Conservation (phyloP, 2,113 vertebrate genomes). For the Grammomys surdaster region DNA sequence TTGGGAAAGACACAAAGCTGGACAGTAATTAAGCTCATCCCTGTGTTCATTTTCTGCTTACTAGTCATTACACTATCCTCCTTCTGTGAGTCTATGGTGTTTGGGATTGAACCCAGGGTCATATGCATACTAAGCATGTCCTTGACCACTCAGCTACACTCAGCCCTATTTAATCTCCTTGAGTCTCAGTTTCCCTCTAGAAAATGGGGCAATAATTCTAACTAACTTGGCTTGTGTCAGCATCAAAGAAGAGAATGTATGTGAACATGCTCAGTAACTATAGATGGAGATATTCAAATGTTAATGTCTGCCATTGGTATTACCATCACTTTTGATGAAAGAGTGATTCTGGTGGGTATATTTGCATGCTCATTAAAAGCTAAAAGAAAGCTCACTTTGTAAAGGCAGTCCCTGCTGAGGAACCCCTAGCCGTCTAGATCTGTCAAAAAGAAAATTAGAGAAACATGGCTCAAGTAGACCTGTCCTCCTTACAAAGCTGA, state of each 20-base stretch:
- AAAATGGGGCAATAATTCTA: not conserved
- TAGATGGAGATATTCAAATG: slow-evolving; percentile 59
- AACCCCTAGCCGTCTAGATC: slow-evolving; percentile 15
- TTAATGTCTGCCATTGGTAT: slow-evolving; percentile 59
- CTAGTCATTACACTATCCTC: not conserved
- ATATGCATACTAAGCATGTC: not conserved
- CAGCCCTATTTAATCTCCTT: not conserved
- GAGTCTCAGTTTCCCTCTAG: not conserved
- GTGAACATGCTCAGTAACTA: not conserved
- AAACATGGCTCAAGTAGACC: slow-evolving; percentile 50
- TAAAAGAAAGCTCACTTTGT: slow-evolving; percentile 44
- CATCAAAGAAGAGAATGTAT: not conserved
- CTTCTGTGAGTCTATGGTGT: not conserved
- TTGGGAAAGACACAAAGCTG: not conserved
- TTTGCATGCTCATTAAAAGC: slow-evolving; percentile 71
- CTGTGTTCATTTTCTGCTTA: not conserved
- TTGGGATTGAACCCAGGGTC: not conserved
- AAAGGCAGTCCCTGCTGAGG: not conserved
- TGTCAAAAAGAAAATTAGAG: slow-evolving; percentile 66
- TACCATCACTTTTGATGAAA: slow-evolving; percentile 70
- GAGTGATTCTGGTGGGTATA: not conserved
- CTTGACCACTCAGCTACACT: not conserved
- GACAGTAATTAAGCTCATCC: not conserved
- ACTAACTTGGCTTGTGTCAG: not conserved
- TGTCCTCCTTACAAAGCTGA: slow-evolving; percentile 48